phyloP scores from a whole-genome alignment of 37 sponge, comb jelly and placozoan genomes.

The Spongilla lacustris region DNA sequence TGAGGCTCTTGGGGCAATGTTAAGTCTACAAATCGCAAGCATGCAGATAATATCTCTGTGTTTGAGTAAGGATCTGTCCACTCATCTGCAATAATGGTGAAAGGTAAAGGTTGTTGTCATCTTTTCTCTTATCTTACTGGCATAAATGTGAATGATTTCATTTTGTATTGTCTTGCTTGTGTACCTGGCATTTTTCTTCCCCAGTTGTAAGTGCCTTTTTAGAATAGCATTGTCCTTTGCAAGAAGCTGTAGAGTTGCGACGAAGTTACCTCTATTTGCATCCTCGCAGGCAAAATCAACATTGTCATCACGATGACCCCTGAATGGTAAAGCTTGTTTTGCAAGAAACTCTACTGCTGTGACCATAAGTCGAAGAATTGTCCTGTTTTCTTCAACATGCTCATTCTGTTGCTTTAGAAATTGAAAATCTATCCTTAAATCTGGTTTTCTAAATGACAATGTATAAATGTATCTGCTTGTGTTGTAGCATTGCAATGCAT shows the following conservation, averaged over 20 bases:
- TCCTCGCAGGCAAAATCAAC: conserved; percentile 28
- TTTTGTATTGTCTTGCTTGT: conserved; percentile 65
- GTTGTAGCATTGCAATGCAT: conserved; percentile 14
- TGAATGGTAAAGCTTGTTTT: conserved; percentile 52
- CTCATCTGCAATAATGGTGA: conserved; percentile 57
- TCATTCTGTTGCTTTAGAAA: conserved; percentile 24
- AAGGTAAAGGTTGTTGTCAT: conserved; percentile 11
- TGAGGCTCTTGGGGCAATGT: conserved; percentile 44
- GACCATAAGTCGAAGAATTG: conserved; percentile 33
- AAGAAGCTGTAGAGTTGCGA: conserved; percentile 30
- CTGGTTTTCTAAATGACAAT: neutral
- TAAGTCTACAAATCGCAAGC: conserved; percentile 53
- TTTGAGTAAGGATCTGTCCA: conserved; percentile 34
- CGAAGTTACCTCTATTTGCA: neutral
- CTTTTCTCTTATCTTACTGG: neutral
- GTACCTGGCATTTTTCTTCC: conserved; percentile 37
- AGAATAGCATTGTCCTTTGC: conserved; percentile 29
- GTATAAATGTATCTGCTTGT: conserved; percentile 6
- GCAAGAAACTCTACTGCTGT: conserved; percentile 52
- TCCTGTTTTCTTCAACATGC: conserved; percentile 32
- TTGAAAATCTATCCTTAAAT: conserved; percentile 6
- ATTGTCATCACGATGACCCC: conserved; percentile 56
- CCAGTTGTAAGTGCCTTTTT: conserved; percentile 23
- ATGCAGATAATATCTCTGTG: conserved; percentile 37
- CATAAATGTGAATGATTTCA: conserved; percentile 38